Percentiles rank a stretch among this genome's conserved stretches.
Conservation (phyloP, 1,140 invertebrate species). For the Anagrus nilaparvatae region DNA sequence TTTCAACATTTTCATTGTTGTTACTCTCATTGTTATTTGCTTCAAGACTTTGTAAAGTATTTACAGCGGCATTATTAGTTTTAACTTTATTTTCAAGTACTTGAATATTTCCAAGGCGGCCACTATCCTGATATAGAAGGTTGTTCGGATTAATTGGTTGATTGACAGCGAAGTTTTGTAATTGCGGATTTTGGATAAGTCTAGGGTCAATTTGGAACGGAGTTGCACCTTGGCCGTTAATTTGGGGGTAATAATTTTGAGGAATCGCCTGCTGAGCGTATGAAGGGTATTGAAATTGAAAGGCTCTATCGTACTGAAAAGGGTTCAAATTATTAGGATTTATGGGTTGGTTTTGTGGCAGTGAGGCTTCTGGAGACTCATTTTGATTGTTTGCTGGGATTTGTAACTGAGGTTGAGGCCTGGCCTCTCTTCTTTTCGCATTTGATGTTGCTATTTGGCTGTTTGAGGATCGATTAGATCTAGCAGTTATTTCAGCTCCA, state of each 20-base stretch:
- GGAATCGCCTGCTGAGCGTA: conserved; percentile 1
- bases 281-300: conserved; percentile 3
- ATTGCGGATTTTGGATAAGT: too few relatives aligned
- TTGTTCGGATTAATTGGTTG: too few relatives aligned
- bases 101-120: too few relatives aligned
- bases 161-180: too few relatives aligned
- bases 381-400: neutral
- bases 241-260: conserved; percentile 2
- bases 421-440: neutral
- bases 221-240: too few relatives aligned
- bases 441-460: neutral
- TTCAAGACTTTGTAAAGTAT: conserved; percentile 2
- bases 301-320: conserved; percentile 5
- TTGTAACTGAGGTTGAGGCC: neutral
- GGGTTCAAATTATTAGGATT: too few relatives aligned
- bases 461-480: conserved; percentile 8
- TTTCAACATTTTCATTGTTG: neutral
- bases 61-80: too few relatives aligned
- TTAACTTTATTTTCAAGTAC: too few relatives aligned
- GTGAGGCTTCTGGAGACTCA: too few relatives aligned
- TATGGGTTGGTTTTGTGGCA: too few relatives aligned
- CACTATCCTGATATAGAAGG: too few relatives aligned
- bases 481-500: conserved; percentile 13
- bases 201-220: neutral
- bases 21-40: too few relatives aligned